Percentiles rank a stretch among this genome's conserved stretches.
These are phyloP conservation scores for Mastigias papua DNA, from an alignment of 30 jellyfish, hydroid and myxozoan species.

Conservation along the genomic window DNA sequence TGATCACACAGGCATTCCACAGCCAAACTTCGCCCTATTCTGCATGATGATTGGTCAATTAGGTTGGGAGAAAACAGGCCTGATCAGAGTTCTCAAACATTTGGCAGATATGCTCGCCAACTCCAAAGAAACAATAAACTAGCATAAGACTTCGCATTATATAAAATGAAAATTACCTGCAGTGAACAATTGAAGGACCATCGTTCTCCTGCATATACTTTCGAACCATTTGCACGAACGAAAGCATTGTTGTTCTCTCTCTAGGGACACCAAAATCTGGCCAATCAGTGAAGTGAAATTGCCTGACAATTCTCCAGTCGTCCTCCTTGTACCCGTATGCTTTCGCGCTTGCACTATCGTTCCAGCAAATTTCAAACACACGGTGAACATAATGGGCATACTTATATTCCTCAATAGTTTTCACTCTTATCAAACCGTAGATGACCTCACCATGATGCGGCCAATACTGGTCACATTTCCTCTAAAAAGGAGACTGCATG, in stretches of 20 bases:
- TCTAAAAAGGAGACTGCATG: too few species aligned
- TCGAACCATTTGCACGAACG: conserved; percentile 77
- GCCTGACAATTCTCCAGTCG: conserved; percentile 53
- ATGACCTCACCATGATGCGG: conserved; percentile 72
- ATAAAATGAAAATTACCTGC: conserved; percentile 60
- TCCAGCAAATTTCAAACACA: conserved; percentile 51
- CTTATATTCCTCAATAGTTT: conserved; percentile 56
- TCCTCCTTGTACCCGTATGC: conserved; percentile 29
- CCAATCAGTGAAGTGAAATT: conserved; percentile 93
- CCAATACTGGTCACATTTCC: conserved; percentile 97
- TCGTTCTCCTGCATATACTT: conserved; percentile 72
- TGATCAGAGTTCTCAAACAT: too few species aligned
- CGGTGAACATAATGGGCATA: conserved; percentile 85
- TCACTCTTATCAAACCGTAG: conserved; percentile 64
- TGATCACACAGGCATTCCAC: too few species aligned
- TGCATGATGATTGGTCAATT: too few species aligned
- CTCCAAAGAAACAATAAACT: too few species aligned
- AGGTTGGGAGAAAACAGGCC: too few species aligned
- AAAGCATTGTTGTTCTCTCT: conserved; percentile 71
- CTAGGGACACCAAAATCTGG: conserved; percentile 95
- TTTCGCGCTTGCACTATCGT: conserved; percentile 1
- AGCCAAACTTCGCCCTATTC: too few species aligned
- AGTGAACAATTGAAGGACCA: conserved; percentile 83
- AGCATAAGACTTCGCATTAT: too few species aligned
- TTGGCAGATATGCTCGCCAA: too few species aligned